Evolutionary conservation across 2,888 invertebrate genomes (phyloP).

Genomic region (Paralinhomoeus sp.): DNA sequence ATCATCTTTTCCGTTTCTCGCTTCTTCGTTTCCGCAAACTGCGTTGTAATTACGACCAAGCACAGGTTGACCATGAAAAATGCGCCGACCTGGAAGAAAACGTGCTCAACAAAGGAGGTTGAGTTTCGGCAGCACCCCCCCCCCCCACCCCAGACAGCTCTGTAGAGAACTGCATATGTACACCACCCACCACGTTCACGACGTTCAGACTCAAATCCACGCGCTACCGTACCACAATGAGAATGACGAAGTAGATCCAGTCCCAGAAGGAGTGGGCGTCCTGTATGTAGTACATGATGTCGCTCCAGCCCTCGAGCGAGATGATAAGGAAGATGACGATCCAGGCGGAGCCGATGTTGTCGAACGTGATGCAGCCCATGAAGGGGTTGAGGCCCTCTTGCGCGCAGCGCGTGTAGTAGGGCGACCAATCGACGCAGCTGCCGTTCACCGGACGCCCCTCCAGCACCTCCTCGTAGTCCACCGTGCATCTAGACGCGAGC

Average conservation of each 20-base stretch:
- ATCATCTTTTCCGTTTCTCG: conserved; percentile 98
- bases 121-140: too few relatives aligned
- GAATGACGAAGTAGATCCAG: conserved; percentile 95
- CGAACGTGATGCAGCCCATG: conserved; percentile 90
- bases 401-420: conserved; percentile 83
- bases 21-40: conserved; percentile 97
- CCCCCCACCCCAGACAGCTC: too few relatives aligned
- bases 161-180: too few relatives aligned
- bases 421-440: conserved; percentile 92
- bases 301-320: conserved; percentile 97
- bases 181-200: too few relatives aligned
- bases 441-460: conserved; percentile 24
- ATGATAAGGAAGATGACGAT: conserved; percentile 98
- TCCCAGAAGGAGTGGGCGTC: conserved; percentile 99
- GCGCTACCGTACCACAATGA: conserved; percentile 51
- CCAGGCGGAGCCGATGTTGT: conserved; percentile 98
- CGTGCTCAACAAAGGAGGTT: too few relatives aligned
- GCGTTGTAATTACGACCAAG: conserved; percentile 97
- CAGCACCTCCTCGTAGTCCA: too few relatives aligned
- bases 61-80: conserved; percentile 99
- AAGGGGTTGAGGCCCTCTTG: conserved; percentile 84
- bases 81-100: conserved; percentile 75
- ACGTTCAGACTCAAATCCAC: background rate
- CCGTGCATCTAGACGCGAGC: too few relatives aligned
- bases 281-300: conserved; percentile 99